Conservation (phyloP, 2,797 vertebrate genomes). For the Anguilla anguilla region DNA sequence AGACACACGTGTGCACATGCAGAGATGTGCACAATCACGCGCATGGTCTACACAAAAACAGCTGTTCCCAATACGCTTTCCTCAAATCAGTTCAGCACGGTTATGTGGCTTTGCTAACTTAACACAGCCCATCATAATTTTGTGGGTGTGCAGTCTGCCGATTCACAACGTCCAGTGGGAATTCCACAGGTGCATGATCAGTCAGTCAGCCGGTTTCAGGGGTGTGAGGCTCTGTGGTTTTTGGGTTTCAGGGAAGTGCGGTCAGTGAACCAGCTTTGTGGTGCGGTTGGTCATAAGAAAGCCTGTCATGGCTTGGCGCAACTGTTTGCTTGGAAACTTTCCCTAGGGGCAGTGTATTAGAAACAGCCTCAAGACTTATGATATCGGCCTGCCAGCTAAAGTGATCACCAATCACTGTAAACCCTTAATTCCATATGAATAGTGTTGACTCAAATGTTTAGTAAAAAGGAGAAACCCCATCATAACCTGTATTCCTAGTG, state of each 20-base stretch:
- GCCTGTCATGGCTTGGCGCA: constrained; percentile 31
- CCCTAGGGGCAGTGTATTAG: constrained; percentile 28
- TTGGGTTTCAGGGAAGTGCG: neutral
- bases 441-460: neutral
- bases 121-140: constrained; percentile 68
- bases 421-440: neutral
- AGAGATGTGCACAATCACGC: constrained; percentile 10
- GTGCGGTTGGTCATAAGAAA: constrained; percentile 27
- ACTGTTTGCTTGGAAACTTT: constrained; percentile 33
- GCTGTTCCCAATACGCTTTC: constrained; percentile 23
- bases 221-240: neutral
- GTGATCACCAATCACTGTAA: neutral
- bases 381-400: neutral
- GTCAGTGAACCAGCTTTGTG: neutral
- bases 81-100: constrained; percentile 21
- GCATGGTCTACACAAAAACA: constrained; percentile 20
- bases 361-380: constrained; percentile 16
- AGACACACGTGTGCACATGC: neutral
- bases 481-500: neutral
- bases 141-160: constrained; percentile 46
- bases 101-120: constrained; percentile 54
- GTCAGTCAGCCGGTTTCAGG: neutral
- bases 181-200: constrained; percentile 4
- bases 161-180: neutral
- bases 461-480: neutral